Percentiles rank a stretch among this genome's conserved stretches.
Evolutionary conservation across 2,888 invertebrate species (phyloP).

Genomic region (Ganaspis brasiliensis): DNA sequence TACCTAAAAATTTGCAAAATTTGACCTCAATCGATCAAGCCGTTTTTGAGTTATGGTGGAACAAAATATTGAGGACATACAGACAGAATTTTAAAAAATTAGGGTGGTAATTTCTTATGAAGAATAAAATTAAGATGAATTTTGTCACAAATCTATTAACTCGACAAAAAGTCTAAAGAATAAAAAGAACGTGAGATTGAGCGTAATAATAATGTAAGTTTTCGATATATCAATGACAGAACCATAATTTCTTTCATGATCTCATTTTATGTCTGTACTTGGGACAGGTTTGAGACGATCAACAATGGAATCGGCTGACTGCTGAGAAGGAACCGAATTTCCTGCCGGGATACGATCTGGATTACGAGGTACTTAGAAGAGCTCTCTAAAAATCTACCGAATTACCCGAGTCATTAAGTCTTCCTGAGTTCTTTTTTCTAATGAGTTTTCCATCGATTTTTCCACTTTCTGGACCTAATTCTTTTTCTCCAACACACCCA

Average conservation of each 20-base stretch:
- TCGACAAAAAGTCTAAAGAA: too few species aligned
- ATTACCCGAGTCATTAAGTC: conserved; percentile 43
- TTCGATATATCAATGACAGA: conserved; percentile 35
- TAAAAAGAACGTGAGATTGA: not conserved
- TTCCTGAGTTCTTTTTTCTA: conserved; percentile 43
- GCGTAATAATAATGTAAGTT: not conserved
- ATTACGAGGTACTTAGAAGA: conserved; percentile 38
- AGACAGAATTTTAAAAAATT: too few species aligned
- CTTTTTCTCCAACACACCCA: not conserved
- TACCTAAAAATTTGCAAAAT: too few species aligned
- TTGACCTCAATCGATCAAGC: too few species aligned
- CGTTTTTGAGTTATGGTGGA: too few species aligned
- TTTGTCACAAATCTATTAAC: too few species aligned
- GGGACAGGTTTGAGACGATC: conserved; percentile 37
- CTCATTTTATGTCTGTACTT: conserved; percentile 24
- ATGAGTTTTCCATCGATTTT: conserved; percentile 44
- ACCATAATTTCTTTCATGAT: conserved; percentile 30
- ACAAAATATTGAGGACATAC: too few species aligned
- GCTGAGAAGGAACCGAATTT: conserved; percentile 41
- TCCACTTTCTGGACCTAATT: conserved; percentile 27
- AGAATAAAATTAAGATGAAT: too few species aligned
- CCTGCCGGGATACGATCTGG: conserved; percentile 33
- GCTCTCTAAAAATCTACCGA: conserved; percentile 43
- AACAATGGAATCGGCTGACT: conserved; percentile 41
- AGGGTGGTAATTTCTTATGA: too few species aligned